Conservation (phyloP, 2,888 invertebrate species). For the Rhopalosiphum nymphaeae region DNA sequence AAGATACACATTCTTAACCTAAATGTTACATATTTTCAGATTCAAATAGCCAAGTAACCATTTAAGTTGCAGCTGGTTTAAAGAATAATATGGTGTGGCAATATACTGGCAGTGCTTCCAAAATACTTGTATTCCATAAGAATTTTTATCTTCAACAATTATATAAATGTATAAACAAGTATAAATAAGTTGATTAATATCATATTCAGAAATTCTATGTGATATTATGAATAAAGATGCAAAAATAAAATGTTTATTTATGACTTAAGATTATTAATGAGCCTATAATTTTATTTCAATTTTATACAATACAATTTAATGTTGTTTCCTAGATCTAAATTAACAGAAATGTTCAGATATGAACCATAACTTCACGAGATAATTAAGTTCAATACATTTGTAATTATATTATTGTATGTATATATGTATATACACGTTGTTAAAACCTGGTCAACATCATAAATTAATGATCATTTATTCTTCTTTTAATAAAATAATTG, state of each 20-base stretch:
- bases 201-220: neutral
- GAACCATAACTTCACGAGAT: neutral
- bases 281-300: neutral
- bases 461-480: slow-evolving; percentile 28
- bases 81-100: neutral
- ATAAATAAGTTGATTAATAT: neutral
- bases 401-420: neutral
- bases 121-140: neutral
- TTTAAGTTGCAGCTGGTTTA: neutral
- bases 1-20: neutral
- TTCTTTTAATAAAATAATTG: slow-evolving; percentile 36
- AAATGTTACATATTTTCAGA: neutral
- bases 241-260: neutral
- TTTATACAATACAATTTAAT: neutral
- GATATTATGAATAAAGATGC: neutral
- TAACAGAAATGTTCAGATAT: neutral
- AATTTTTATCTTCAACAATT: neutral
- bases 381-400: neutral
- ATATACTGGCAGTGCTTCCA: neutral
- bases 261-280: neutral
- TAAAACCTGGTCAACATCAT: neutral
- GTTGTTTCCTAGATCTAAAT: neutral
- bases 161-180: neutral
- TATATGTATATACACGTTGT: neutral
- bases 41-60: neutral